Conservation (phyloP, 2,113 vertebrate species). For the Centropus unirufus region DNA sequence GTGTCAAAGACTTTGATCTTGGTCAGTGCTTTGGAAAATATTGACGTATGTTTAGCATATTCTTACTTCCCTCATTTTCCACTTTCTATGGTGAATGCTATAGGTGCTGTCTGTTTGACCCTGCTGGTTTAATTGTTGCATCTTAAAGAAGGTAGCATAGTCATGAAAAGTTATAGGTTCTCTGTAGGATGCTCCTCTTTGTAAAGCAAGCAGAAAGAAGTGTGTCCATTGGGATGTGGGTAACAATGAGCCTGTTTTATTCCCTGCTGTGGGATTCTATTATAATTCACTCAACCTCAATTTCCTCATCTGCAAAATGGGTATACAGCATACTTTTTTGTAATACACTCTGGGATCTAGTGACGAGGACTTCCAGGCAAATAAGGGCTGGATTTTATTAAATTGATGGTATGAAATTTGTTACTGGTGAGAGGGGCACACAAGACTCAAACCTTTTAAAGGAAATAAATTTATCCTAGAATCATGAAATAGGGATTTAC, state of each 20-base stretch:
- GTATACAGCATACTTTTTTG: neutral
- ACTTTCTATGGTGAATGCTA: neutral
- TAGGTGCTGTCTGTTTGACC: neutral
- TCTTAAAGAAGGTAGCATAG: neutral
- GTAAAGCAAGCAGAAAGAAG: neutral
- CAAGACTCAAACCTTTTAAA: neutral
- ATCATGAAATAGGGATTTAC: neutral
- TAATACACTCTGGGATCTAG: neutral
- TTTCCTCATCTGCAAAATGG: neutral
- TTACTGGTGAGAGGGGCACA: neutral
- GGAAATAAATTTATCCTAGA: neutral
- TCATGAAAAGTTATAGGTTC: neutral
- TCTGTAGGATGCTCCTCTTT: neutral
- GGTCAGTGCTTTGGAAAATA: neutral
- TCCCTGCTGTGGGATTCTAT: neutral
- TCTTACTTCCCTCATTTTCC: neutral
- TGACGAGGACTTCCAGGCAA: neutral
- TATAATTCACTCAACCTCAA: neutral
- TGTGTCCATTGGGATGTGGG: accelerated
- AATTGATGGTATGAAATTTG: accelerated
- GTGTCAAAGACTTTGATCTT: neutral
- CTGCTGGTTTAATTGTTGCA: neutral
- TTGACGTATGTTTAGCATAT: neutral
- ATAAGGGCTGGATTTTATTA: neutral
- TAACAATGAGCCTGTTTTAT: neutral